Evolutionary conservation across 2,113 vertebrate genomes (phyloP).

Genomic region (Oreocharis arfaki): DNA sequence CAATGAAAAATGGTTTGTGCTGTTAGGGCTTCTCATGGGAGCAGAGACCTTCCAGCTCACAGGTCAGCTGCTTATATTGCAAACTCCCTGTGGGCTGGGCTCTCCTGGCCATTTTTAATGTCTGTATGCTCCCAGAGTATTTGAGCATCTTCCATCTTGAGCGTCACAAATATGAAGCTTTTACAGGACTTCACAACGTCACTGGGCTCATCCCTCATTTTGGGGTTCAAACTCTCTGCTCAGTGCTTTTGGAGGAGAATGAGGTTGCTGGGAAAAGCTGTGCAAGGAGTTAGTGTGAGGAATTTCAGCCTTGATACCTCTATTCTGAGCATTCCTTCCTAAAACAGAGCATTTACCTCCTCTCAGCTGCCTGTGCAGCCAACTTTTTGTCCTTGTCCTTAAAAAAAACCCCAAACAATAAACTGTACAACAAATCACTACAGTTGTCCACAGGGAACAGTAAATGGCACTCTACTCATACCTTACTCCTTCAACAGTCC

Average conservation of each 20-base stretch:
- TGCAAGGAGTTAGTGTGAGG: neutral
- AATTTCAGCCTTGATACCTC: neutral
- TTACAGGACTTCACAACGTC: neutral
- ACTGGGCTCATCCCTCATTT: neutral
- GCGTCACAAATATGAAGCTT: neutral
- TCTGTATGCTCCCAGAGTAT: neutral
- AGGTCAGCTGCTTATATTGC: neutral
- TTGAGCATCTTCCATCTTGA: neutral
- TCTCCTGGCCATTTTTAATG: neutral
- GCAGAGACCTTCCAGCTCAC: neutral
- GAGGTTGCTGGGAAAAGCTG: neutral
- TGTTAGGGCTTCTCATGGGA: neutral
- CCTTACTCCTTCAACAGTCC: neutral
- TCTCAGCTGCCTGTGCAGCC: neutral
- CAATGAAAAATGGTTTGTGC: neutral
- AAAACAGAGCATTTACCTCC: neutral
- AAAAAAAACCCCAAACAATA: neutral
- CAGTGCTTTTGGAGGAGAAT: neutral
- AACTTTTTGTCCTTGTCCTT: slow-evolving; percentile 4
- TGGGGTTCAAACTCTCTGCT: neutral
- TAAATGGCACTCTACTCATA: neutral
- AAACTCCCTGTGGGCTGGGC: neutral
- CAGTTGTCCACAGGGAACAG: neutral
- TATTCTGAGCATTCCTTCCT: neutral
- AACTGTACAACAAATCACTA: neutral